Evolutionary conservation across 2,888 invertebrate genomes (phyloP).

Genomic region (Taenaris catops): DNA sequence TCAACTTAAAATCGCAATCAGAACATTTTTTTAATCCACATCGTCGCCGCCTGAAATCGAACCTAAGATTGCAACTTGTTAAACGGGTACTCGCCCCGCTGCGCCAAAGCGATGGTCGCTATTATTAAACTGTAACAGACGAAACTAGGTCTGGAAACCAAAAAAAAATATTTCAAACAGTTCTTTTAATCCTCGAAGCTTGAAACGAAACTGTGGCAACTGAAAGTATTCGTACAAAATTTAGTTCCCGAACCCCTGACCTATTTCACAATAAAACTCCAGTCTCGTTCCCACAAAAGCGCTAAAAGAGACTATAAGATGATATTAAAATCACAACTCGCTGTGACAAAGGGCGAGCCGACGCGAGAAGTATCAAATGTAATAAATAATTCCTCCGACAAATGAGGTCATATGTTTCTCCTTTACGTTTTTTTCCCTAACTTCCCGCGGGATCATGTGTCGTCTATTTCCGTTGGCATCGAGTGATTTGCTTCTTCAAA

Average conservation of each 20-base stretch:
- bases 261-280: conserved; percentile 18
- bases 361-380: conserved; percentile 64
- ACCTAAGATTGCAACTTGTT: too few species aligned
- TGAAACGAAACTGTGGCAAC: too few species aligned
- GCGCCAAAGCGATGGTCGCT: too few species aligned
- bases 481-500: conserved; percentile 75
- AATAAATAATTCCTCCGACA: conserved; percentile 78
- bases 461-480: conserved; percentile 77
- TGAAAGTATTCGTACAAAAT: conserved; percentile 1
- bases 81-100: too few species aligned
- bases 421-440: conserved; percentile 68
- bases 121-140: too few species aligned
- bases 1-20: too few species aligned
- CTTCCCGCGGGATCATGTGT: conserved; percentile 78
- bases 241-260: conserved; percentile 2
- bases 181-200: too few species aligned
- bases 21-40: too few species aligned
- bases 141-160: too few species aligned
- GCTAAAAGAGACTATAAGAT: conserved; percentile 38
- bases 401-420: conserved; percentile 79
- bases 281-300: conserved; percentile 12
- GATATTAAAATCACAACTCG: conserved; percentile 53
- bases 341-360: conserved; percentile 53
- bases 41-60: too few species aligned
- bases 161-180: too few species aligned